Percentiles rank a stretch among this genome's conserved stretches.
phyloP scores from a whole-genome alignment of 2,797 vertebrate genomes.

The Mormyrus hasselquistii region DNA sequence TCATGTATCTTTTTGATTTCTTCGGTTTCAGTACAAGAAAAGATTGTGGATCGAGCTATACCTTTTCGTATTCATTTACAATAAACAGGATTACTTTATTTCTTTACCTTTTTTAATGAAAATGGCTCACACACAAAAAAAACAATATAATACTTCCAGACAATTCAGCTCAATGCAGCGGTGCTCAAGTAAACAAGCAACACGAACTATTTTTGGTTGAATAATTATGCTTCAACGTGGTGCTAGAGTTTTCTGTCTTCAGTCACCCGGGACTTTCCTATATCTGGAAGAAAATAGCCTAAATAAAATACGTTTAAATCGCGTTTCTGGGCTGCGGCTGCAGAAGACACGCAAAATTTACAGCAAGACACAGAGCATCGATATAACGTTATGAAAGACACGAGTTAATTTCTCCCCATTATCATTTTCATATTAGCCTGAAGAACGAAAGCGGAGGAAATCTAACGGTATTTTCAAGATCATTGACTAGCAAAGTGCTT shows the following conservation, averaged over 20 bases:
- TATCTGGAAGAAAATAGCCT: neutral
- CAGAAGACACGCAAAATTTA: neutral
- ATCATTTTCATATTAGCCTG: neutral
- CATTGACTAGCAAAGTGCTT: neutral
- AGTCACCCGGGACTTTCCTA: neutral
- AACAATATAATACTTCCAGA: neutral
- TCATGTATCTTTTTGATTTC: neutral
- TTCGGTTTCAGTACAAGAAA: neutral
- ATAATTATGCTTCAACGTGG: neutral
- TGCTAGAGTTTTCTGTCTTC: neutral
- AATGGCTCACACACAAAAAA: neutral
- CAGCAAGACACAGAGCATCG: neutral
- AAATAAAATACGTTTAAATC: neutral
- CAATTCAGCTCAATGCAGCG: neutral
- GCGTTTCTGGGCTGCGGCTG: neutral
- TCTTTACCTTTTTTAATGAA: neutral
- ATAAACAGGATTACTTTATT: neutral
- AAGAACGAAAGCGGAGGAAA: neutral
- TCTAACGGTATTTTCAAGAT: slow-evolving; percentile 12
- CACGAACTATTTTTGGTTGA: neutral
- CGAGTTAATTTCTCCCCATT: neutral
- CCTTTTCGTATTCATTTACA: neutral
- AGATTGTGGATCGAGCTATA: neutral
- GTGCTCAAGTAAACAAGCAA: neutral
- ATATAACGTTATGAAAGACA: neutral